Percentiles rank a stretch among this genome's conserved stretches.
Conservation (phyloP, 2,797 vertebrate genomes). For the Anabas testudineus region DNA sequence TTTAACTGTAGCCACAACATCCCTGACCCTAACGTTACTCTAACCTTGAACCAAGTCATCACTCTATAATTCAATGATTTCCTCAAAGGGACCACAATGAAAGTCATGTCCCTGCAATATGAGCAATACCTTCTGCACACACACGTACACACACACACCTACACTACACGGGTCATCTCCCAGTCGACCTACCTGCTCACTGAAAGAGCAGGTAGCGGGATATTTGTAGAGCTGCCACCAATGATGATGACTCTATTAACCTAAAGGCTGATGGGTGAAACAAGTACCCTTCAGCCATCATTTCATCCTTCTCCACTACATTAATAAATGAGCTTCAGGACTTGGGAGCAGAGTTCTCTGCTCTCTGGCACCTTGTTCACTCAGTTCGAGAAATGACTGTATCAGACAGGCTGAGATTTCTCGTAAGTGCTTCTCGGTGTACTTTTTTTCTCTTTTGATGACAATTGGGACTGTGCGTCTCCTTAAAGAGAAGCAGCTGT, state of each 20-base stretch:
- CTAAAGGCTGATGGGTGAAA: slow-evolving; percentile 46
- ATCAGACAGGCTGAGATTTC: slow-evolving; percentile 49
- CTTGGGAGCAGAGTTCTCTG: slow-evolving; percentile 26
- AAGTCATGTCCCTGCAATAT: no score
- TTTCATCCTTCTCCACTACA: slow-evolving; percentile 30
- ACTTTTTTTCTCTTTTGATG: slow-evolving; percentile 49
- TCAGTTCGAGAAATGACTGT: slow-evolving; percentile 41
- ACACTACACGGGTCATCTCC: slow-evolving; percentile 19
- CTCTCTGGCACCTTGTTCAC: slow-evolving; percentile 41
- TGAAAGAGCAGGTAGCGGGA: slow-evolving; percentile 41
- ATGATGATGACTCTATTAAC: slow-evolving; percentile 69
- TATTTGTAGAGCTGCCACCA: slow-evolving; percentile 53
- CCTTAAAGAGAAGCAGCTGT: slow-evolving; percentile 30
- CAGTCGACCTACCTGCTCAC: slow-evolving; percentile 37
- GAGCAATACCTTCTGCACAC: no score
- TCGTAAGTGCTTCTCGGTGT: slow-evolving; percentile 56
- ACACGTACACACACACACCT: slow-evolving; percentile 24
- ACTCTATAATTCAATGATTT: not conserved
- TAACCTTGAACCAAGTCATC: slow-evolving; percentile 28
- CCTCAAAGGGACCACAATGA: no score
- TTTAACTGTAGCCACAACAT: no score
- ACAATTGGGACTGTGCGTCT: slow-evolving; percentile 52
- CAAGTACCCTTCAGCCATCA: slow-evolving; percentile 42
- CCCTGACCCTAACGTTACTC: not conserved
- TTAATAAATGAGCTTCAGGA: slow-evolving; percentile 51